Conservation (phyloP, 2,888 invertebrate species). For the Lasioglossum lativentre region DNA sequence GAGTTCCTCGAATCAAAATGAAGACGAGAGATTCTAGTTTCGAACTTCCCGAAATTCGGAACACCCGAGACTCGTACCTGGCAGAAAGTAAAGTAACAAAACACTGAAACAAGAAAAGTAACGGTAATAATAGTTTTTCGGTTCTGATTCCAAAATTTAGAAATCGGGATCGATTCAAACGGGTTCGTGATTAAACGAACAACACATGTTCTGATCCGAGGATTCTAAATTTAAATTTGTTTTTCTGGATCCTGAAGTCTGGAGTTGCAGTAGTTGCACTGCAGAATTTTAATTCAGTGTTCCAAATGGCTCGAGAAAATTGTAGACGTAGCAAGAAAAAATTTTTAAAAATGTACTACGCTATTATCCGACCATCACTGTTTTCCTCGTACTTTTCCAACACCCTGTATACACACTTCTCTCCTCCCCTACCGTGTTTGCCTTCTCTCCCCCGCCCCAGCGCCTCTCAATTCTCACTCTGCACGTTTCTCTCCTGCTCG, state of each 20-base stretch:
- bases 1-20: not conserved
- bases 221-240: slow-evolving; percentile 3
- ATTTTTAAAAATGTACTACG: not conserved
- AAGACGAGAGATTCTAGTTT: not conserved
- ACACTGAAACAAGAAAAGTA: not conserved
- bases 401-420: slow-evolving; percentile 30
- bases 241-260: not conserved
- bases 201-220: not conserved
- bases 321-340: not conserved
- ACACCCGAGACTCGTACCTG: not conserved
- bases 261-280: not conserved
- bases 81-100: not conserved
- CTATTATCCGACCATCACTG: not conserved
- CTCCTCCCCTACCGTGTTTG: not conserved
- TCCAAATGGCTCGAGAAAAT: not conserved
- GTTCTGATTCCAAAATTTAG: not conserved
- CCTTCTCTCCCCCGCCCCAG: not conserved
- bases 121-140: not conserved
- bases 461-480: slow-evolving; percentile 18
- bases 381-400: slow-evolving; percentile 14
- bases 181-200: not conserved
- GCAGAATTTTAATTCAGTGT: not conserved
- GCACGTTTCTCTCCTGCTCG: slow-evolving; percentile 25
- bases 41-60: not conserved
- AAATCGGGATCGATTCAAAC: not conserved